Evolutionary conservation across 1,140 invertebrate species (phyloP).

Genomic region (Trissolcus basalis): DNA sequence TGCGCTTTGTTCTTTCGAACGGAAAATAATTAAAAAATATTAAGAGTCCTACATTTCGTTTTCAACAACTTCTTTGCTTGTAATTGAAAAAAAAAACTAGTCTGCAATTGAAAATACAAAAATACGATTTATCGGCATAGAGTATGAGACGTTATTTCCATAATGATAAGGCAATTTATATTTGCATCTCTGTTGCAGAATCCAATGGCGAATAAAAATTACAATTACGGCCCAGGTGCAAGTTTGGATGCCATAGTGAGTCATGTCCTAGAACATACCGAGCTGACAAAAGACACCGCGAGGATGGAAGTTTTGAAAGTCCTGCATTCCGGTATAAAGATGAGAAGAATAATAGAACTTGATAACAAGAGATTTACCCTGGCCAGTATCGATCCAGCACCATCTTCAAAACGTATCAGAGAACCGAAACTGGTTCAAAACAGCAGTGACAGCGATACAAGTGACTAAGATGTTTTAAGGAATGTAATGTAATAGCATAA

Average conservation of each 20-base stretch:
- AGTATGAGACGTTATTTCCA: too few relatives aligned
- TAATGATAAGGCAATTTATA: conserved; percentile 6
- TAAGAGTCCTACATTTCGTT: too few relatives aligned
- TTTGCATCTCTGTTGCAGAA: conserved; percentile 5
- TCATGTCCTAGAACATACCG: conserved; percentile 64
- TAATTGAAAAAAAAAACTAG: too few relatives aligned
- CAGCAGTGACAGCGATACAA: conserved; percentile 39
- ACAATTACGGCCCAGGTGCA: conserved; percentile 54
- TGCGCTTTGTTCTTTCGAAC: too few relatives aligned
- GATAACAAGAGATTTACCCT: conserved; percentile 18
- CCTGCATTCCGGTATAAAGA: conserved; percentile 62
- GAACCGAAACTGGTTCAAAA: neutral
- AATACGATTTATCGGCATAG: too few relatives aligned
- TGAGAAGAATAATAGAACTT: conserved; percentile 65
- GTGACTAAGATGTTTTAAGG: conserved; percentile 6
- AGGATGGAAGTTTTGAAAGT: conserved; percentile 63
- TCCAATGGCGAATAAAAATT: conserved; percentile 11
- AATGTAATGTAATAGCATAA: neutral
- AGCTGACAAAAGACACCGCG: conserved; percentile 59
- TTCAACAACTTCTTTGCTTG: too few relatives aligned
- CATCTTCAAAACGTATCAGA: neutral
- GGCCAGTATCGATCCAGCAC: neutral
- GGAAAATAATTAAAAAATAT: too few relatives aligned
- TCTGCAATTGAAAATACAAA: too few relatives aligned
- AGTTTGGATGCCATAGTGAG: conserved; percentile 65